phyloP scores from a whole-genome alignment of 2,113 vertebrate species.

The Scomber scombrus region DNA sequence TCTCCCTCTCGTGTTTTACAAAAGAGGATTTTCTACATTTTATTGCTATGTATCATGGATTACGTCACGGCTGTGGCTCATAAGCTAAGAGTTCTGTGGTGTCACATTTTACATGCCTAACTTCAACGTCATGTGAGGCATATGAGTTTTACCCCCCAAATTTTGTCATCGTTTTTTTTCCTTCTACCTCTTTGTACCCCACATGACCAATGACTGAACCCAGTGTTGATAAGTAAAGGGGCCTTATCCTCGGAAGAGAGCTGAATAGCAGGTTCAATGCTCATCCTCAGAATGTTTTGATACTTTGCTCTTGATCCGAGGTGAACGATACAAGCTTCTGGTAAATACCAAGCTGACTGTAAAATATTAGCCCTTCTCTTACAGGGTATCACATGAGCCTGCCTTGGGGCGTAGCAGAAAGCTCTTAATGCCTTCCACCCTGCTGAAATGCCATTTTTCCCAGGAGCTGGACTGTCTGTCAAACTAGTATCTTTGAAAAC shows the following conservation, averaged over 20 bases:
- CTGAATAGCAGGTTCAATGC: constrained; percentile 49
- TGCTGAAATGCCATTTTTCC: constrained; percentile 70
- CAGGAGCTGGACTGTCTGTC: constrained; percentile 74
- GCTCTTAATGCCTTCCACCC: constrained; percentile 76
- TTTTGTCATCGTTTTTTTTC: not conserved
- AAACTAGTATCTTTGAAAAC: constrained; percentile 33
- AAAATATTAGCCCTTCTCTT: constrained; percentile 72
- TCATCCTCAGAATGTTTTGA: constrained; percentile 75
- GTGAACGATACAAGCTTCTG: constrained; percentile 68
- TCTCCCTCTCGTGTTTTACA: constrained; percentile 70
- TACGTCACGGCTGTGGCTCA: constrained; percentile 60
- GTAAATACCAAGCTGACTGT: constrained; percentile 74
- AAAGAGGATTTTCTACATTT: constrained; percentile 71
- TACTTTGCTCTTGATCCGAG: constrained; percentile 70
- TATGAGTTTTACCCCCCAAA: constrained; percentile 8
- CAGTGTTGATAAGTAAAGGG: constrained; percentile 7
- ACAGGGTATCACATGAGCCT: constrained; percentile 72
- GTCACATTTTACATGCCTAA: constrained; percentile 54
- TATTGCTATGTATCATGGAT: constrained; percentile 57
- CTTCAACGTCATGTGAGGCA: constrained; percentile 34
- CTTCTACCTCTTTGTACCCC: not conserved
- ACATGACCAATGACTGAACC: constrained; percentile 62
- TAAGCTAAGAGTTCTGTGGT: constrained; percentile 11
- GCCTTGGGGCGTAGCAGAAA: constrained; percentile 72
- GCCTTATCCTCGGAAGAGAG: constrained; percentile 47